A percentile compares a stretch with the other conserved stretches of the same genome.
phyloP scores from a whole-genome alignment of 64 coral and sea anemone species.

The Stichodactyla mertensii region DNA sequence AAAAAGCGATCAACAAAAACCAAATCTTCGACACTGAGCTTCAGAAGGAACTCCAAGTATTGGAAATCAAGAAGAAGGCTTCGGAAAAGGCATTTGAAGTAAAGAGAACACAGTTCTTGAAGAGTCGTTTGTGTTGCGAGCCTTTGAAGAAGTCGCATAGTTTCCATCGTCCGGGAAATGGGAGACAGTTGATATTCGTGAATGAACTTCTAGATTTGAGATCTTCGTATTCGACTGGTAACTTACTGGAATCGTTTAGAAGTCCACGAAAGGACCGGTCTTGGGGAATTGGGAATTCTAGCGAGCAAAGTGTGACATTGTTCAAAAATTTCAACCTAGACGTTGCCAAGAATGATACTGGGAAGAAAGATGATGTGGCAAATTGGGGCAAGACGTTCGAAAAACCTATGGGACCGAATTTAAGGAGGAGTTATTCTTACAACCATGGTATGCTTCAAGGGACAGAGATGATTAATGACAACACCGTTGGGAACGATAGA shows the following conservation, averaged over 20 bases:
- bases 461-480: not conserved
- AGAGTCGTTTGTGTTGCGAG: not conserved
- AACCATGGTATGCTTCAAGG: not conserved
- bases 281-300: not conserved
- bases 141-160: not conserved
- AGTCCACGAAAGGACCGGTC: not conserved
- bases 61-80: not conserved
- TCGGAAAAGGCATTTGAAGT: slow-evolving; percentile 17
- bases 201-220: not conserved
- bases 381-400: not conserved
- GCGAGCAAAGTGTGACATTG: not conserved
- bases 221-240: not conserved
- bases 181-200: not conserved
- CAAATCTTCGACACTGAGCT: not conserved
- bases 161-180: not conserved
- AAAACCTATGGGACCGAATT: not conserved
- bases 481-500: not conserved
- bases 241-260: not conserved
- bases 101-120: not conserved
- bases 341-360: not conserved
- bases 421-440: no score
- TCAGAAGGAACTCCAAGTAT: not conserved
- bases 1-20: slow-evolving; percentile 2
- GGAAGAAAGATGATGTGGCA: not conserved
- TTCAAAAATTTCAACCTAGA: not conserved